Evolutionary conservation across 1,140 invertebrate species (phyloP).

Genomic region (Helicoverpa zea): DNA sequence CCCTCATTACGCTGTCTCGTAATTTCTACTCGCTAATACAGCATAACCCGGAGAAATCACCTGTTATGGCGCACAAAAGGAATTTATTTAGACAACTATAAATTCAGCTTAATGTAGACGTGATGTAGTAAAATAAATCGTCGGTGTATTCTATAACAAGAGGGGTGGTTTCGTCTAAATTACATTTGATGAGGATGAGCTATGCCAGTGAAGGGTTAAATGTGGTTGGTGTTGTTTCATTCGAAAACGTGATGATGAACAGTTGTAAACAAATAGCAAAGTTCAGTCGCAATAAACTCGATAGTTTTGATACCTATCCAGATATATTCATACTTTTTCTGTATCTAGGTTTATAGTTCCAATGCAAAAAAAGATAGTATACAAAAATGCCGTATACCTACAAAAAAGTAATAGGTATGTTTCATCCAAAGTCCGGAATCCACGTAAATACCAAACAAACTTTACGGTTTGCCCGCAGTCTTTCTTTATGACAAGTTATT

Average conservation of each 20-base stretch:
- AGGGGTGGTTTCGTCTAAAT: not conserved
- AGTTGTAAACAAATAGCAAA: not conserved
- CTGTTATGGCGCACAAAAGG: constrained; percentile 45
- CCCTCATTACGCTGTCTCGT: constrained; percentile 45
- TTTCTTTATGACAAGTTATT: too few species aligned
- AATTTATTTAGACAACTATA: constrained; percentile 49
- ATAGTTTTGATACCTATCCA: not conserved
- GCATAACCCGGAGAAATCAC: constrained; percentile 49
- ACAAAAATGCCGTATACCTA: too few species aligned
- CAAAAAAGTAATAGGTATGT: too few species aligned
- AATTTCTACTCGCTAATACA: constrained; percentile 48
- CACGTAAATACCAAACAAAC: too few species aligned
- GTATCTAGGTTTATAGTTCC: too few species aligned
- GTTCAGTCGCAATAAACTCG: not conserved
- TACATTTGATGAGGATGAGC: not conserved
- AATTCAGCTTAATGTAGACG: constrained; percentile 28
- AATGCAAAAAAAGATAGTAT: too few species aligned
- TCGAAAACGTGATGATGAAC: not conserved
- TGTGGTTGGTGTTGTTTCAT: not conserved
- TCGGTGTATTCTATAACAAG: constrained; percentile 1
- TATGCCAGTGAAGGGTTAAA: not conserved
- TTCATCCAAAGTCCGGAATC: too few species aligned
- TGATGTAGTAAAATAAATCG: constrained; percentile 8
- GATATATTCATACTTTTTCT: too few species aligned
- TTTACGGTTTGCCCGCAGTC: too few species aligned